These are phyloP conservation scores for Olivierus martensii DNA, from an alignment of 1,140 invertebrate species.

Conservation along the genomic window DNA sequence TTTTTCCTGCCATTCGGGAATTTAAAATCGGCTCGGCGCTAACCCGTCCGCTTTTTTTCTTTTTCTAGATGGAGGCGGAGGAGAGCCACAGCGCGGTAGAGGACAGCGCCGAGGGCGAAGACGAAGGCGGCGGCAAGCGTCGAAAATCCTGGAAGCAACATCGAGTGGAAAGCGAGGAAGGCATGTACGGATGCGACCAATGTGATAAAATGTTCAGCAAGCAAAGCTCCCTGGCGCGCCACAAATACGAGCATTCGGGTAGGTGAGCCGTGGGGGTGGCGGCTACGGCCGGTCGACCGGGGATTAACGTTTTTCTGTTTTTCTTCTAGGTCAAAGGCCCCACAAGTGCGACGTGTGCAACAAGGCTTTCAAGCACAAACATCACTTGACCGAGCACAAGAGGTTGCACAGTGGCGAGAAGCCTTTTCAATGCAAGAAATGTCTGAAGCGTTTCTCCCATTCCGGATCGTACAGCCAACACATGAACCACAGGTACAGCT, in stretches of 20 bases:
- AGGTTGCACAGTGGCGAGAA: conserved; percentile 97
- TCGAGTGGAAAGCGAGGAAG: conserved; percentile 41
- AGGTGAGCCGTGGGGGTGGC: conserved; percentile 26
- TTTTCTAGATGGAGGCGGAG: too few relatives aligned
- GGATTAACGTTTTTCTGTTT: background rate
- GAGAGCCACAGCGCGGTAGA: conserved; percentile 7
- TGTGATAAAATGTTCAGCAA: conserved; percentile 99
- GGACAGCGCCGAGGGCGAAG: conserved; percentile 16
- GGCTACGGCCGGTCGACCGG: too few relatives aligned
- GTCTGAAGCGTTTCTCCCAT: conserved; percentile 97
- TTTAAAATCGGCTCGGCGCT: too few relatives aligned
- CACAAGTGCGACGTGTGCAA: conserved; percentile 95
- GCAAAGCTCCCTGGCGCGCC: conserved; percentile 91
- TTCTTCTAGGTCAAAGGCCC: conserved; percentile 79
- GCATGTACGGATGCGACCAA: conserved; percentile 72
- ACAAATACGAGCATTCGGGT: conserved; percentile 99
- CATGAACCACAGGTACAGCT: conserved; percentile 98
- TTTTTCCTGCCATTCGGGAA: too few relatives aligned
- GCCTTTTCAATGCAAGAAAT: conserved; percentile 97
- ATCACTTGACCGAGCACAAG: conserved; percentile 98
- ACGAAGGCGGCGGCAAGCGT: conserved; percentile 16
- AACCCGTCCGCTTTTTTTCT: too few relatives aligned
- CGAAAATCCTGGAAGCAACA: conserved; percentile 33
- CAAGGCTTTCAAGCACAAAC: conserved; percentile 99
- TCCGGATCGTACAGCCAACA: conserved; percentile 99